Percentiles rank a stretch among this genome's conserved stretches.
Conservation (phyloP, 23 tunicate species). For the Clavelina lepadiformis region DNA sequence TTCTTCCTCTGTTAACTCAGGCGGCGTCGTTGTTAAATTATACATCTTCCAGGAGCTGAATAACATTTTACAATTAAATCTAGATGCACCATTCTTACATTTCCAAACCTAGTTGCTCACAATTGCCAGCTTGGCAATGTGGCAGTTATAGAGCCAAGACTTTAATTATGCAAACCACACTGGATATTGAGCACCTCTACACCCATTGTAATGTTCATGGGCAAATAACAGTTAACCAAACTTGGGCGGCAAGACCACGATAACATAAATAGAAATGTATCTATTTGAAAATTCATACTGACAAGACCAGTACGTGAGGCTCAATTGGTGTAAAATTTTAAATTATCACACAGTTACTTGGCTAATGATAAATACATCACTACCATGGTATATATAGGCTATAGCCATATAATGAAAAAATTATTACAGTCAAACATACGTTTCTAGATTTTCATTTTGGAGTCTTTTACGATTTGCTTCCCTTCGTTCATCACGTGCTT, state of each 20-base stretch:
- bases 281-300: no score
- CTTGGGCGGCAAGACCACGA: no score
- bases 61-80: neutral
- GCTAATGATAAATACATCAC: neutral
- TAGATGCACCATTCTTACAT: neutral
- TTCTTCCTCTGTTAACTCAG: conserved; percentile 45
- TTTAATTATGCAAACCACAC: no score
- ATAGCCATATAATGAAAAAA: neutral
- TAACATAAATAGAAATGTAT: no score
- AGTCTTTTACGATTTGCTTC: neutral
- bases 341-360: neutral
- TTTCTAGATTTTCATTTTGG: conserved; percentile 8
- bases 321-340: neutral
- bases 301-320: no score
- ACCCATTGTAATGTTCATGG: no score
- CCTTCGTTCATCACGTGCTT: neutral
- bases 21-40: conserved; percentile 52
- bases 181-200: no score
- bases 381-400: neutral
- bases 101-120: neutral
- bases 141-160: no score
- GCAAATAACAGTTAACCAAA: no score
- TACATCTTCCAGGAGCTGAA: conserved; percentile 39
- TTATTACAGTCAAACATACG: neutral
- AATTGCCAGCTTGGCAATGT: neutral